Base-by-base conservation (phyloP, 2,888 invertebrate genomes). In the Acronicta psi region DNA sequence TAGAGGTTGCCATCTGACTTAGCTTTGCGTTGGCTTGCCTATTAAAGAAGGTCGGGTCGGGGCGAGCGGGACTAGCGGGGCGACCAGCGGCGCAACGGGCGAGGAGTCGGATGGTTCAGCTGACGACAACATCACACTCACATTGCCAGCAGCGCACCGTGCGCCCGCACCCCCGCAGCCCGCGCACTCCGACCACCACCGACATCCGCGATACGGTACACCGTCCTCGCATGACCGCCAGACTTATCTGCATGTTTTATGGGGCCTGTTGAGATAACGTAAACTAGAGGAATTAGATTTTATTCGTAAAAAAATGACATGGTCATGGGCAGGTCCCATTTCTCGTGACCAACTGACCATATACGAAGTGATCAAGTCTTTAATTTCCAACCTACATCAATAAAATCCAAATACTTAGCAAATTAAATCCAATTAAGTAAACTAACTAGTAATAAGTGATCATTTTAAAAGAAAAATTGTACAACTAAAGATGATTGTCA, bases 111-210 rank as follows among this genome's bases (percentile, higher is more conserved):
- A 95, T 82, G 95, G 90, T 52, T 95, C 95, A 42, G 94, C 84
- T 54, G 94, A 93, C 77, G 94, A 95, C 88, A 95, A 95, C 88
- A 94, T 95, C 80, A 95, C 95, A 52, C 94, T 95, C 69, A 95
- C 91, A 69, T 92, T 95, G 87, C 95, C 95, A 65, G 93, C 80
- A 47, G 78, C 84, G 60, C 57, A 85, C 83, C 65, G 62, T 61
- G 59, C 69, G 52, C 70, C 59, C 63, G 49, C 65, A 23, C 59
- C 59, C 59, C 53, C 73, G 60, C 58, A 58, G 47, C 66, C 58
- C 57, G 14, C 73, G 44, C 57, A 47, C 47, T 59, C 46, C 65
- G 71, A 64, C 49, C 60, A 44, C 59, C 68, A 51, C 6, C 66
- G 67, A 34, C 86, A 81, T 76, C 80, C 75, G 69, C 75, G 75